A percentile compares a stretch with the other conserved stretches of the same genome.
phyloP scores from a whole-genome alignment of 2,113 vertebrate species.

The Vimba vimba region DNA sequence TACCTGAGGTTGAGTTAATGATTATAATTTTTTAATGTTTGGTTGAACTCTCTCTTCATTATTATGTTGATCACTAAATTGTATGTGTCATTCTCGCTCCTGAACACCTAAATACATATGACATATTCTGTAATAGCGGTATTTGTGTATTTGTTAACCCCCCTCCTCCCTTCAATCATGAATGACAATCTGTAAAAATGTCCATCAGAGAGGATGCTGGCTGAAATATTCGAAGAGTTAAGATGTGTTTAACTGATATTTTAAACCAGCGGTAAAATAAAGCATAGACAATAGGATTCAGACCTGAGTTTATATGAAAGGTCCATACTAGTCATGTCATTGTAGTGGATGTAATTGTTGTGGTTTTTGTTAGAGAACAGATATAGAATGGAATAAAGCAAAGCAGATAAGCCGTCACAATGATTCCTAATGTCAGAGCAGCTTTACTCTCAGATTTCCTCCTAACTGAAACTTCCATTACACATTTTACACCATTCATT shows the following conservation, averaged over 20 bases:
- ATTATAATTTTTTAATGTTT: too few species aligned
- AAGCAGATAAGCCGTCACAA: background rate
- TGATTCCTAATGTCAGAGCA: conserved; percentile 10
- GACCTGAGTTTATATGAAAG: conserved; percentile 54
- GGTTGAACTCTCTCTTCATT: background rate
- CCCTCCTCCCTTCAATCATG: background rate
- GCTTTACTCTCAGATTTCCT: too few species aligned
- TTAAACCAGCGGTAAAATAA: conserved; percentile 52
- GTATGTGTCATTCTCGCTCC: background rate
- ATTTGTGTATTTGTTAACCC: background rate
- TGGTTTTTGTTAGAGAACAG: background rate
- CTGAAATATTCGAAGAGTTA: conserved; percentile 61
- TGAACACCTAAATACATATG: background rate
- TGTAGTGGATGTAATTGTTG: background rate
- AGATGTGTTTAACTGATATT: conserved; percentile 55
- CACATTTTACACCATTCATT: background rate
- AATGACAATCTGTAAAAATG: background rate
- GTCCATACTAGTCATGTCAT: background rate
- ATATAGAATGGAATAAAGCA: conserved; percentile 23
- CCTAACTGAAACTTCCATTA: background rate
- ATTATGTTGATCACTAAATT: background rate
- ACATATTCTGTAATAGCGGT: background rate
- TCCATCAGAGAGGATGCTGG: background rate
- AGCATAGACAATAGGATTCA: conserved; percentile 70
- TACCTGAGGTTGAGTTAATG: too few species aligned